Evolutionary conservation across 2,888 invertebrate genomes (phyloP), one percentile per base, ranked within the genome.

Genomic region (Isoperla grammatica): DNA sequence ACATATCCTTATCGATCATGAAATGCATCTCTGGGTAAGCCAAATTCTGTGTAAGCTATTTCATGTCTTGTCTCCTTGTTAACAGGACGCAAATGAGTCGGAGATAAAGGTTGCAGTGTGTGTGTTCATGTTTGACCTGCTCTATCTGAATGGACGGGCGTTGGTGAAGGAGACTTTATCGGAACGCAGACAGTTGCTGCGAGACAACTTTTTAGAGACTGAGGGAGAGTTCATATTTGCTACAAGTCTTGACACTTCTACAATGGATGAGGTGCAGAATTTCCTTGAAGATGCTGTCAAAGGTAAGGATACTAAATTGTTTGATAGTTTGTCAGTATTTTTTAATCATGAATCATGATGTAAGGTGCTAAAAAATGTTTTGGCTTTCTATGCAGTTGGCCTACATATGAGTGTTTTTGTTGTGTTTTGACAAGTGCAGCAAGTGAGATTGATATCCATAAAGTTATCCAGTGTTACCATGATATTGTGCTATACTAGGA

Each of bases 271-370:
- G 72, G 93, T 99, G 58, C 90, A 93, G 74, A 87, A 86, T 67
- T 96, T 97, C 75, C 78, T 99, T 57, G 96, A 98, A 58, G 94
- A 94, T 71, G 89, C 97, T 3, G 86, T 99, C 57, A 92, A 91
- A 80, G 88, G 89, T 84, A 68, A 29, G 29, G 5, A 29, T 29
- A 29, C 58, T 15, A 13, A 55, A 50, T 49, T 11, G 37, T 29
- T 58, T 45, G 19, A 46, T 11, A 6, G 35, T 39, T 48, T 9
- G 50, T 42, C 49, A 49, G 39, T 23, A 57, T 61, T 59, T 6
- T 57, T 40, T 15, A 17, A 46, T 13, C 37, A 40, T 15, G 6
- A 13, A 42, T 1, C 2, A n/a, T 22, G 9, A 23, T 37, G 13
- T 13, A n/a, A n/a, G 2, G 43, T 17, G 17, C 59, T 57, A 19